These are phyloP conservation scores for Drosophila ogumai DNA, from an alignment of 1,140 invertebrate species.

Conservation along the genomic window DNA sequence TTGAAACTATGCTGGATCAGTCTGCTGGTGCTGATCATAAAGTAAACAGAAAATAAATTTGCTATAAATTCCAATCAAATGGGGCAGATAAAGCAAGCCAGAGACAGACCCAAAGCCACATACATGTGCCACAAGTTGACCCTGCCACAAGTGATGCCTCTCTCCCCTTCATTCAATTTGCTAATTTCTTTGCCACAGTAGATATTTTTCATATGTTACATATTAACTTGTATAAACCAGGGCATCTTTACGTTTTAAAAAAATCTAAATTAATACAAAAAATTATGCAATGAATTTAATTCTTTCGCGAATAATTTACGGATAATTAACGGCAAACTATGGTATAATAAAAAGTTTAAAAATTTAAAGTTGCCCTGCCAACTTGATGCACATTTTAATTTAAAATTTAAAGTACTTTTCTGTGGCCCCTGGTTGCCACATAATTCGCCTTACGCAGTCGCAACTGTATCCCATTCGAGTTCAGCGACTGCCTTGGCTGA, in stretches of 20 bases:
- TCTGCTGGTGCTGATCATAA: neutral
- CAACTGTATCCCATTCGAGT: constrained; percentile 30
- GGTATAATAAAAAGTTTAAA: too few relatives aligned
- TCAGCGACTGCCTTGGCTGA: constrained; percentile 70
- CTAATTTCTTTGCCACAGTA: constrained; percentile 53
- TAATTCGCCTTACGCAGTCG: neutral
- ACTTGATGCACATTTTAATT: too few relatives aligned
- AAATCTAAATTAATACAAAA: too few relatives aligned
- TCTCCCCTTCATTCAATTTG: constrained; percentile 55
- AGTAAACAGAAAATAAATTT: constrained; percentile 36
- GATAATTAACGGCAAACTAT: too few relatives aligned
- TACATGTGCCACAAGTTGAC: constrained; percentile 41
- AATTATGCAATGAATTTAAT: too few relatives aligned
- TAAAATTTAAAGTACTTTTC: too few relatives aligned
- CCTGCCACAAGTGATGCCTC: constrained; percentile 23
- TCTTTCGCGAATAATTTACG: too few relatives aligned
- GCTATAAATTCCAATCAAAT: constrained; percentile 80
- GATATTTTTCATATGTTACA: neutral
- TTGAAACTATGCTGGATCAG: neutral
- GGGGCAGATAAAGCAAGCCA: constrained; percentile 24
- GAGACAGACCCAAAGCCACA: neutral
- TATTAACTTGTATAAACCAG: neutral
- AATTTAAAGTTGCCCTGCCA: too few relatives aligned
- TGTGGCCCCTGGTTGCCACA: too few relatives aligned
- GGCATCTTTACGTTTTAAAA: too few relatives aligned